A percentile compares a stretch with the other conserved stretches of the same genome.
phyloP scores from a whole-genome alignment of 2,888 invertebrate species.

The Sphaeridia pumilis region DNA sequence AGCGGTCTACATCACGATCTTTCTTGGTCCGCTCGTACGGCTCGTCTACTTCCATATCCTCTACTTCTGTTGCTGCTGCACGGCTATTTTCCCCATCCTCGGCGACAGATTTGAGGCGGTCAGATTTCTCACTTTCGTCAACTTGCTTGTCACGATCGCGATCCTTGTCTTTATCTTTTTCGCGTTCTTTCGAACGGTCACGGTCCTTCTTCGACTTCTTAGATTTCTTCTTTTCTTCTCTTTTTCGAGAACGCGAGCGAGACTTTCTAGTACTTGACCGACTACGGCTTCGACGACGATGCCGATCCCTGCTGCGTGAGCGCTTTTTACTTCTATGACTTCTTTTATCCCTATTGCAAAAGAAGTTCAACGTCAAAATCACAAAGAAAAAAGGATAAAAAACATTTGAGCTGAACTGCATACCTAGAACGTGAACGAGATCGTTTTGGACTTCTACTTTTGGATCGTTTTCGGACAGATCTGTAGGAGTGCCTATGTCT shows the following conservation, averaged over 20 bases:
- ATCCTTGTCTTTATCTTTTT: slow-evolving; percentile 21
- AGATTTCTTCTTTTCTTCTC: slow-evolving; percentile 29
- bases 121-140: slow-evolving; percentile 22
- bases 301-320: slow-evolving; percentile 25
- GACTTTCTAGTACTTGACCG: slow-evolving; percentile 44
- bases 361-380: neutral
- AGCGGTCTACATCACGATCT: neutral
- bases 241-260: slow-evolving; percentile 48
- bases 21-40: slow-evolving; percentile 7
- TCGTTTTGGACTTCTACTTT: slow-evolving; percentile 38
- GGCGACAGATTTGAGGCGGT: slow-evolving; percentile 21
- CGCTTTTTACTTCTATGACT: slow-evolving; percentile 25
- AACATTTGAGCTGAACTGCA: neutral
- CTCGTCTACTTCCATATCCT: slow-evolving; percentile 22
- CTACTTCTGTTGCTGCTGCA: slow-evolving; percentile 38
- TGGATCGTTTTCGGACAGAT: slow-evolving; percentile 32
- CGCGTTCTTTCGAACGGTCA: slow-evolving; percentile 28
- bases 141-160: slow-evolving; percentile 18
- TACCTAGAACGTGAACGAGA: slow-evolving; percentile 36
- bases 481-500: slow-evolving; percentile 18
- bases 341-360: slow-evolving; percentile 17
- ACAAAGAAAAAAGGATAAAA: neutral
- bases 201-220: slow-evolving; percentile 30
- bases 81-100: slow-evolving; percentile 36
- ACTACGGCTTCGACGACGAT: slow-evolving; percentile 22